phyloP scores from a whole-genome alignment of 2,797 vertebrate species.

The Periophthalmus magnuspinnatus region DNA sequence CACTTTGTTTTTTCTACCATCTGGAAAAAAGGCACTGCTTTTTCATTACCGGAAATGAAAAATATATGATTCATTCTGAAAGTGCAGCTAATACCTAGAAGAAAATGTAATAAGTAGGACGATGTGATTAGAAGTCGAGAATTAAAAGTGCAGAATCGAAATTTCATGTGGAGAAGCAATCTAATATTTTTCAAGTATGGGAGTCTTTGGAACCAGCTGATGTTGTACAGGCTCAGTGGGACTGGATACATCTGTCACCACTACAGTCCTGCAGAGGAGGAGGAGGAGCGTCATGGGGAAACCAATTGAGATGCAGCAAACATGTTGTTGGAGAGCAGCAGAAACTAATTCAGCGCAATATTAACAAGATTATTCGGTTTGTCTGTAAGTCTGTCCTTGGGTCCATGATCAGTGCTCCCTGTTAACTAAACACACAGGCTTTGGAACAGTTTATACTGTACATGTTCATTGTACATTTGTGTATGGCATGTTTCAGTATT shows the following conservation, averaged over 20 bases:
- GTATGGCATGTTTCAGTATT: too few species aligned
- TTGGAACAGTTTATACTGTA: too few species aligned
- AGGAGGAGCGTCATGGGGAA: neutral
- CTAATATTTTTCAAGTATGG: neutral
- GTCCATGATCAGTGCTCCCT: too few species aligned
- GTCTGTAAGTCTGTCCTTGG: too few species aligned
- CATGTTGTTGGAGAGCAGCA: neutral
- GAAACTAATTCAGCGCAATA: neutral
- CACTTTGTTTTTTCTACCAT: constrained; percentile 20
- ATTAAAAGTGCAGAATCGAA: neutral
- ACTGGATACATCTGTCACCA: constrained; percentile 1
- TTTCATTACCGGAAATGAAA: constrained; percentile 4
- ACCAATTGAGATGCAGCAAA: neutral
- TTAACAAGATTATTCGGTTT: too few species aligned
- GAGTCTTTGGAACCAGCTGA: constrained; percentile 6
- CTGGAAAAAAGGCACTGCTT: constrained; percentile 21
- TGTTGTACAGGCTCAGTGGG: constrained; percentile 6
- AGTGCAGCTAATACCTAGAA: neutral
- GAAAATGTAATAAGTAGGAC: neutral
- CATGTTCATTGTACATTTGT: too few species aligned
- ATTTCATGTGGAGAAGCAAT: neutral
- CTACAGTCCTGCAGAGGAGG: neutral
- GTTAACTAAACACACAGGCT: too few species aligned
- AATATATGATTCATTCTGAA: neutral
- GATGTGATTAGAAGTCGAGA: neutral